Conservation (phyloP, 2,113 vertebrate species). For the Phyllostomus hastatus region DNA sequence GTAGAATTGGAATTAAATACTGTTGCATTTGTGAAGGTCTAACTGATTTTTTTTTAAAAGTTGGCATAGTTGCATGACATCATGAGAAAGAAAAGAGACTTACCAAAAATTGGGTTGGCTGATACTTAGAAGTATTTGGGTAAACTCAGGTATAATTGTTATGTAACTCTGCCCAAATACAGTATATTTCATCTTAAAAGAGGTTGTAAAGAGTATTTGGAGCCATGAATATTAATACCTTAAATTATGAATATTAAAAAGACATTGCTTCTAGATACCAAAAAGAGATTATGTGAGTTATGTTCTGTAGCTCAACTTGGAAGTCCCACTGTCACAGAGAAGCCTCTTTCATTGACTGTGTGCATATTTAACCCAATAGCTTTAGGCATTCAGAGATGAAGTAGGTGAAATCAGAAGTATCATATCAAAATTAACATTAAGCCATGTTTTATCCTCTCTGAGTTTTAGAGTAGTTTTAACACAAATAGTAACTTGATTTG, state of each 20-base stretch:
- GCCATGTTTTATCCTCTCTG: not conserved
- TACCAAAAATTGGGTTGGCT: not conserved
- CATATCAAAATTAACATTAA: slow-evolving; percentile 55
- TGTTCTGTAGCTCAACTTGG: slow-evolving; percentile 37
- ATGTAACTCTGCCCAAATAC: slow-evolving; percentile 20
- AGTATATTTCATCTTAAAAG: slow-evolving; percentile 47
- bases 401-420: slow-evolving; percentile 59
- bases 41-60: not conserved
- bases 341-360: slow-evolving; percentile 15
- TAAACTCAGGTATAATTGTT: slow-evolving; percentile 33
- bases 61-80: not conserved
- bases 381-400: slow-evolving; percentile 54
- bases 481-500: slow-evolving; percentile 67
- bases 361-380: slow-evolving; percentile 36
- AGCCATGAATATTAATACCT: slow-evolving; percentile 38
- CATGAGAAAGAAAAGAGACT: slow-evolving; percentile 2
- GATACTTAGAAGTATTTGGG: not conserved
- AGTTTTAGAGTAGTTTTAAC: slow-evolving; percentile 57
- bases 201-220: slow-evolving; percentile 12
- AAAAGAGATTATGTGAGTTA: slow-evolving; percentile 50
- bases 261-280: slow-evolving; percentile 22
- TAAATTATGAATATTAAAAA: slow-evolving; percentile 59
- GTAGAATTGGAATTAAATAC: slow-evolving; percentile 18
- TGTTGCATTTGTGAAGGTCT: not conserved
- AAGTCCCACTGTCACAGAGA: slow-evolving; percentile 51